These are phyloP conservation scores for Carpatolechia fugitivella DNA, from an alignment of 2,888 invertebrate genomes.

Conservation along the genomic window DNA sequence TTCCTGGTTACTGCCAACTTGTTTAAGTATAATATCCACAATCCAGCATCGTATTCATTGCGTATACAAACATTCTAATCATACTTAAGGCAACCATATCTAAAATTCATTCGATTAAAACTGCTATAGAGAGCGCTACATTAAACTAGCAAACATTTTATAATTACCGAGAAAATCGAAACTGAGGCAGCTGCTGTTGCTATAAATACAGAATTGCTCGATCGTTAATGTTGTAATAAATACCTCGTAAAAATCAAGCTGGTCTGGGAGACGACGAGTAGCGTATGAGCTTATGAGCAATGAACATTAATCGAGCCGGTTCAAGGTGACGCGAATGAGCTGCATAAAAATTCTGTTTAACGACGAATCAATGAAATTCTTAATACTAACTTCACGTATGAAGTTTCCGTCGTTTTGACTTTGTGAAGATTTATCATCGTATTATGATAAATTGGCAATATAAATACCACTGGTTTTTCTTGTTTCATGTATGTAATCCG, in stretches of 20 bases:
- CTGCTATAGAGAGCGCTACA: not conserved
- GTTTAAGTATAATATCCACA: conserved; percentile 1
- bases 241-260: conserved; percentile 47
- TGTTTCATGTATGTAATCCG: not conserved
- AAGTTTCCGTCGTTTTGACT: conserved; percentile 4
- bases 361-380: conserved; percentile 19
- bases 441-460: not conserved
- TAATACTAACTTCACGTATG: conserved; percentile 45
- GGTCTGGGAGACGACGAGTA: conserved; percentile 36
- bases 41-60: conserved; percentile 17
- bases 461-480: not conserved
- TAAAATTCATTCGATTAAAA: conserved; percentile 6
- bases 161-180: conserved; percentile 39
- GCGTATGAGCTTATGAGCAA: conserved; percentile 31
- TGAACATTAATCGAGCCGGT: conserved; percentile 26
- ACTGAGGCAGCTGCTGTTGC: conserved; percentile 41
- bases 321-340: conserved; percentile 23
- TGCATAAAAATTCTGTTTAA: conserved; percentile 20
- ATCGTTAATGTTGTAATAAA: conserved; percentile 45
- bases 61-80: conserved; percentile 8
- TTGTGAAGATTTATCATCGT: conserved; percentile 2
- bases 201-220: conserved; percentile 44
- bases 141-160: conserved; percentile 22
- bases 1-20: conserved; percentile 20
- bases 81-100: conserved; percentile 4